Base-by-base conservation (phyloP, 2,797 vertebrate genomes). In the Sylvilagus floridanus region DNA sequence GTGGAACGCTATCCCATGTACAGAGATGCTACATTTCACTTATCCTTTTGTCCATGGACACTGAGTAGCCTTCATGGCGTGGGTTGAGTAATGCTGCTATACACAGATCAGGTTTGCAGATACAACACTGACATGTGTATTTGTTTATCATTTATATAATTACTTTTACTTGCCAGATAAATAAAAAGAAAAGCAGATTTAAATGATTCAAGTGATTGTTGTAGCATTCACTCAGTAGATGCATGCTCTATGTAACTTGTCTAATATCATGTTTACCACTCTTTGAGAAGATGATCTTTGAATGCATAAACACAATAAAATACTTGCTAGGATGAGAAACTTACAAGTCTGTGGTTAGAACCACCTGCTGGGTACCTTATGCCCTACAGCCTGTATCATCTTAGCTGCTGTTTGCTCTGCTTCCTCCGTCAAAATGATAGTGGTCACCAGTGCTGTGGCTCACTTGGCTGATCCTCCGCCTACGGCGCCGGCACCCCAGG, bases 151-250 rank as follows among this genome's bases (percentile, higher is more conserved):
- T 30, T 11, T n/a, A 4, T 47, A 62, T 47, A 68, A 21, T 87
- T n/a, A n/a, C 2, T 81, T 88, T 35, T 94, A 4, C 24, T 47
- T 62, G 50, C 54, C 62, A 47, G 73, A 13, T n/a, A 68, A 54
- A 42, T 89, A 19, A 83, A 75, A 82, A 88, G 89, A 76, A 95
- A 95, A 88, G 75, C 87, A 88, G 35, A 32, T 91, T 83, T 82
- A 82, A 91, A 14, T 91, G 78, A 77, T 60, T 94, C 24, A 50
- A 22, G 19, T 75, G 65, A 47, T 83, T 30, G n/a, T 92, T 91
- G 26, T 52, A 57, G 57, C 28, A 12, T 62, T 81, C 63, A 30
- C 60, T 50, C 19, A 54, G 0, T 63, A 91, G 47, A 37, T 57
- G 14, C 26, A 72, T n/a, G 66, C 26, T 65, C 19, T 16, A 0